Percentiles rank a stretch among this genome's conserved stretches.
phyloP scores from a whole-genome alignment of 2,888 invertebrate genomes.

The Diadegma fenestrale region DNA sequence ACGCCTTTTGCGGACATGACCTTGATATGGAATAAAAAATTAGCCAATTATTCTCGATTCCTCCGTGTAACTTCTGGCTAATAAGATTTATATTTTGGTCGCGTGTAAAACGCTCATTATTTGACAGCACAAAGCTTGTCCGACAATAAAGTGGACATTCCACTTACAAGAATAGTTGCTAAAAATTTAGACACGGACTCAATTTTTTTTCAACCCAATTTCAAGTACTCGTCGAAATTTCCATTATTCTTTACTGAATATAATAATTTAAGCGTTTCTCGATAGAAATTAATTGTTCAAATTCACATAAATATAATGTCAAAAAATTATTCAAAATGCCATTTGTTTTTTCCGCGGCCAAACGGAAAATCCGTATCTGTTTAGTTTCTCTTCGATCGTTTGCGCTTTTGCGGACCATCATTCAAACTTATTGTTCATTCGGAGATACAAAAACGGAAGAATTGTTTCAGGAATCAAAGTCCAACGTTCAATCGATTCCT shows the following conservation, averaged over 20 bases:
- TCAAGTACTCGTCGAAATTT: not conserved
- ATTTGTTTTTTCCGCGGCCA: not conserved
- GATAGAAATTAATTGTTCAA: too few species aligned
- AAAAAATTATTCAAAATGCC: too few species aligned
- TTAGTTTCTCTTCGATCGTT: not conserved
- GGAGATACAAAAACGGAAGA: conserved; percentile 30
- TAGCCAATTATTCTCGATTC: not conserved
- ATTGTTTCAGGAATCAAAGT: conserved; percentile 53
- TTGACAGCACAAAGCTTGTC: not conserved
- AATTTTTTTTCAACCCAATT: not conserved
- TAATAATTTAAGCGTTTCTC: too few species aligned
- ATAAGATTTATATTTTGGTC: not conserved
- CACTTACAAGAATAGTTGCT: not conserved
- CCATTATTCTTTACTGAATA: not conserved
- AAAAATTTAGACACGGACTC: not conserved
- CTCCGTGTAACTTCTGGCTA: not conserved
- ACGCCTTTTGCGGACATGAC: too few species aligned
- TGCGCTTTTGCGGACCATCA: not conserved
- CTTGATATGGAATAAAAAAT: not conserved
- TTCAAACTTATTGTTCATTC: conserved; percentile 26
- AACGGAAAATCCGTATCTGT: not conserved
- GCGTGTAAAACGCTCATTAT: not conserved
- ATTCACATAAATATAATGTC: too few species aligned
- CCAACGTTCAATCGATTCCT: conserved; percentile 55
- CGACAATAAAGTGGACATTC: not conserved